Base-by-base conservation (phyloP, 2,797 vertebrate genomes). In the Myotis myotis region DNA sequence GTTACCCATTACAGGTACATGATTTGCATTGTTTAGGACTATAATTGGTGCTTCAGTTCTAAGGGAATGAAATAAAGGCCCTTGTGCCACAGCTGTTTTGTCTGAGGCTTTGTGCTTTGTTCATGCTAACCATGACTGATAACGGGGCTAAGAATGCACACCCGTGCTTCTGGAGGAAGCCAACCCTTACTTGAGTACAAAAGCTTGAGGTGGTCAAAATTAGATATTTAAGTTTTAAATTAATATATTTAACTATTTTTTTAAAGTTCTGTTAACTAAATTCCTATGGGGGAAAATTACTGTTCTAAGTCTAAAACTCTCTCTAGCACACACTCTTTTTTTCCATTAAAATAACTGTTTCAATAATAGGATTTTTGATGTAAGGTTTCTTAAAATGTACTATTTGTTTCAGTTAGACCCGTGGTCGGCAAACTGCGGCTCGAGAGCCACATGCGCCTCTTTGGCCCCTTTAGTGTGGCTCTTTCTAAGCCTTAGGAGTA, bases 371-470 rank as follows among this genome's bases (percentile, higher is more conserved):
- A 93, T 70, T 92, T 90, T 55, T 80, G 5, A 89, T 33, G 22
- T 64, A 44, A 78, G 17, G 12, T 60, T 93, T 93, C 91, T 93
- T 88, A 91, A 93, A 95, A 92, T 51, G 47, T 85, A 19, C 41
- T 36, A 64, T 5, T 83, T 79, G 49, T 60, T 96, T 89, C 57
- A 41, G 12, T 25, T 89, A 60, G 41, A 44, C 41, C 9, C 9
- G 41, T 44, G 41, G 41, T 44, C 9, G 9, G 41, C 41, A 44
- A 44, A 44, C 41, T 44, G 41, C 41, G 41, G 41, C 41, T 44
- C 9, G 41, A 2, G 41, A 44, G 41, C 41, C 41, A 44, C 41
- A 44, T 44, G 41, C 41, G 9, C 41, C 41, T 44, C 41, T 44
- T 44, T 44, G 41, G 41, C 41, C 41, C 41, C 41, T 10, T 44